Percentiles rank a stretch among this genome's conserved stretches.
phyloP scores from a whole-genome alignment of 2,888 invertebrate species.

The Ennomos quercinarius region DNA sequence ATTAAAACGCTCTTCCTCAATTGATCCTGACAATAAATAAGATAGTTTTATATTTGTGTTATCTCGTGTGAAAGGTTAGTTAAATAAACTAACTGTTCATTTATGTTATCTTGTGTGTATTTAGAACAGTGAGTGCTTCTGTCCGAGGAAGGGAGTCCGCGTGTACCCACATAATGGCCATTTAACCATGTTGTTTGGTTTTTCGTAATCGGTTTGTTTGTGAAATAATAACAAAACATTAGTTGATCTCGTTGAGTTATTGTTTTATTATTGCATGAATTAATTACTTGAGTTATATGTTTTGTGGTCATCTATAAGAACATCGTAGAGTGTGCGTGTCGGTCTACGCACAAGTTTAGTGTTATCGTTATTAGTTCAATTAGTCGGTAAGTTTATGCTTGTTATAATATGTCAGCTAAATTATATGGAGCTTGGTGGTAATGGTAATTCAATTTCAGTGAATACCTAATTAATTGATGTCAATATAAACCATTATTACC shows the following conservation, averaged over 20 bases:
- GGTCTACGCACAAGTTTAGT: no score
- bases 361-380: no score
- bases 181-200: conserved; percentile 18
- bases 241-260: neutral
- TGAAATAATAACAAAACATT: conserved; percentile 11
- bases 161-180: conserved; percentile 12
- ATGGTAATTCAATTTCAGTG: no score
- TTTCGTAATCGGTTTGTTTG: conserved; percentile 14
- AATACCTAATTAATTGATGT: no score
- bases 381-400: no score
- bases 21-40: conserved; percentile 2
- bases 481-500: no score
- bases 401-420: no score
- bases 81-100: conserved; percentile 18
- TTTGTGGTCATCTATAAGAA: no score
- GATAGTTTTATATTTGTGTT: conserved; percentile 31
- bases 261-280: neutral
- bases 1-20: conserved; percentile 2
- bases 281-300: no score
- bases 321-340: no score
- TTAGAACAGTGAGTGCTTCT: conserved; percentile 22
- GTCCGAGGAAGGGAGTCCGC: conserved; percentile 11
- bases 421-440: no score
- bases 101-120: conserved; percentile 25
- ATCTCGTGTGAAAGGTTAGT: conserved; percentile 56